phyloP scores from a whole-genome alignment of 1,140 invertebrate species.

The Sogatella furcifera region DNA sequence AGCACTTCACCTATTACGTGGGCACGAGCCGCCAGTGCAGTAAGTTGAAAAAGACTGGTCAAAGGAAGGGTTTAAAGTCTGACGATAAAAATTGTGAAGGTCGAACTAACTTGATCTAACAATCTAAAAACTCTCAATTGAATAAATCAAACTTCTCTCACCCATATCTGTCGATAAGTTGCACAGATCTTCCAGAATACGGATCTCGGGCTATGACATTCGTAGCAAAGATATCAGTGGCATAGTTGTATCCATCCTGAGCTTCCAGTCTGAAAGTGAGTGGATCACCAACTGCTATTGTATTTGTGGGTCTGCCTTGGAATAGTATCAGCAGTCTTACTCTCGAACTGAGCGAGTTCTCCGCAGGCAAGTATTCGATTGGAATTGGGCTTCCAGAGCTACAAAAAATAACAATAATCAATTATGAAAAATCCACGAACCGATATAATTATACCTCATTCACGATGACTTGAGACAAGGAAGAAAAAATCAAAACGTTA shows the following conservation, averaged over 20 bases:
- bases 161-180: conserved; percentile 82
- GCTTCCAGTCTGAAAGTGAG: conserved; percentile 81
- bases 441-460: too few species aligned
- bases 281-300: conserved; percentile 88
- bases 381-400: conserved; percentile 79
- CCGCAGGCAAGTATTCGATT: conserved; percentile 81
- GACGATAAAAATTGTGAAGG: too few species aligned
- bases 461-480: too few species aligned
- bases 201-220: conserved; percentile 90
- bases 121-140: neutral
- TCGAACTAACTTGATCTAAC: too few species aligned
- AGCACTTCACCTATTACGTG: too few species aligned
- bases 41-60: too few species aligned
- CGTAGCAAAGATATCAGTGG: conserved; percentile 82
- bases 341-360: conserved; percentile 79
- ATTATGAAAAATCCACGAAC: too few species aligned
- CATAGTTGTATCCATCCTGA: conserved; percentile 79
- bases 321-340: conserved; percentile 76
- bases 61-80: too few species aligned
- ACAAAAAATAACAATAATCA: conserved; percentile 9
- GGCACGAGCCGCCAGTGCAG: too few species aligned
- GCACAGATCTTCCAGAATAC: conserved; percentile 78
- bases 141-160: conserved; percentile 32
- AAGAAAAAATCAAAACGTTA: too few species aligned
- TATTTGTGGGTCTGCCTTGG: conserved; percentile 80